A percentile compares a stretch with the other conserved stretches of the same genome.
Evolutionary conservation across 2,888 invertebrate species (phyloP).

Genomic region (Drosophila sordidula): DNA sequence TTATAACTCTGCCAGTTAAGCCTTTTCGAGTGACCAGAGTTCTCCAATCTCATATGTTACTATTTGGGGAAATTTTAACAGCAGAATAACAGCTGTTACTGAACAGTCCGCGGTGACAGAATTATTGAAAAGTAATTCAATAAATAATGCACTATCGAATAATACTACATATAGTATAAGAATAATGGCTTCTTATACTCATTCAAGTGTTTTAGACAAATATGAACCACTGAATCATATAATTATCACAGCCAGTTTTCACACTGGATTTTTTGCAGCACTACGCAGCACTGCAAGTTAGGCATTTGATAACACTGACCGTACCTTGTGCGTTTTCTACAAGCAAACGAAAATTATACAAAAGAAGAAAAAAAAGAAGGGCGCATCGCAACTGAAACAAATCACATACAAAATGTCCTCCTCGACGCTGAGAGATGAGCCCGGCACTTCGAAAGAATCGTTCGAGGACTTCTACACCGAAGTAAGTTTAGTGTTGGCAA

Average conservation of each 20-base stretch:
- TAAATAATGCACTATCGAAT: not conserved
- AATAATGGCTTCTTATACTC: not conserved
- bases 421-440: slow-evolving; percentile 66
- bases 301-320: slow-evolving; percentile 28
- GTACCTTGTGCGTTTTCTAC: slow-evolving; percentile 38
- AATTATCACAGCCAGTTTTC: not conserved
- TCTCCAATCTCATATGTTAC: not conserved
- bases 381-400: slow-evolving; percentile 20
- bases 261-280: not conserved
- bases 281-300: slow-evolving; percentile 23
- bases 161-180: not conserved
- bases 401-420: slow-evolving; percentile 64
- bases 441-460: slow-evolving; percentile 87
- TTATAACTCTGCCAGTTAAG: not conserved
- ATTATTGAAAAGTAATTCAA: not conserved
- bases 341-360: slow-evolving; percentile 25
- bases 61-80: slow-evolving; percentile 18
- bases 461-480: slow-evolving; percentile 94
- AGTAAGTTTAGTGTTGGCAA: slow-evolving; percentile 86
- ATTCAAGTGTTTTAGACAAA: not conserved
- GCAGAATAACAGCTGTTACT: slow-evolving; percentile 17
- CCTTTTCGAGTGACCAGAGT: not conserved
- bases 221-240: not conserved
- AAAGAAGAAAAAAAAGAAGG: slow-evolving; percentile 9
- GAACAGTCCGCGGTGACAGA: not conserved